Base-by-base conservation (phyloP, 2,888 invertebrate genomes). In the Mythimna ferrago region DNA sequence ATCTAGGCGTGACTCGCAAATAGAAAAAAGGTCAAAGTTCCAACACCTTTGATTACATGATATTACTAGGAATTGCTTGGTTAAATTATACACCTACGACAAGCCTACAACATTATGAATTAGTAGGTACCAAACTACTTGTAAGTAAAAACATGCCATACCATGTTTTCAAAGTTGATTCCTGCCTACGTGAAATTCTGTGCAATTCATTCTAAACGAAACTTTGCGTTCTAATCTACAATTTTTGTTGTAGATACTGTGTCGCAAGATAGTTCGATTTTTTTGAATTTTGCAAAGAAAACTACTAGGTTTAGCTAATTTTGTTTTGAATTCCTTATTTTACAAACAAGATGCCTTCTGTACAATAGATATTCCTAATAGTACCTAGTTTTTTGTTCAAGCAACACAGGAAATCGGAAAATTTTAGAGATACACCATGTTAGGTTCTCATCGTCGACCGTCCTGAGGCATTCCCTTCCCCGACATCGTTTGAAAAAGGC, bases 21-120 rank as follows among this genome's bases (percentile, higher is more conserved):
- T 16, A 41, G 16, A 35, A 26, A 38, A 58, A 48, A 74, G 68
- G 73, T 74, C 77, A 74, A 54, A 69, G 68, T n/a, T 64, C 35
- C 44, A 54, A 64, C 44, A 54, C 53, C 14, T n/a, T 44, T 19
- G 16, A 35, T 54, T 48, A 35, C 16, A 11, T 72, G 10, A 53
- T 53, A 41, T n/a, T n/a, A 56, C 26, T n/a, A 38, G 16, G 48
- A 38, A 48, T 58, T n/a, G 6, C 35, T 21, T 38, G 35, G 9
- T 51, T 51, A 5, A 48, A 11, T 48, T 35, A 65, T 38, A 63
- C 21, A 21, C 26, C 21, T 38, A 61, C 9, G n/a, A n/a, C 10
- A 63, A 16, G 19, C 26, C 21, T 56, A 61, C 9, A 14, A n/a
- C 10, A 66, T 62, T 62, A 32, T 32, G 44, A n/a, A 11, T 6